A percentile compares a stretch with the other conserved stretches of the same genome.
phyloP scores from a whole-genome alignment of 2,888 invertebrate species.

The Cataglyphis rosenhaueri region DNA sequence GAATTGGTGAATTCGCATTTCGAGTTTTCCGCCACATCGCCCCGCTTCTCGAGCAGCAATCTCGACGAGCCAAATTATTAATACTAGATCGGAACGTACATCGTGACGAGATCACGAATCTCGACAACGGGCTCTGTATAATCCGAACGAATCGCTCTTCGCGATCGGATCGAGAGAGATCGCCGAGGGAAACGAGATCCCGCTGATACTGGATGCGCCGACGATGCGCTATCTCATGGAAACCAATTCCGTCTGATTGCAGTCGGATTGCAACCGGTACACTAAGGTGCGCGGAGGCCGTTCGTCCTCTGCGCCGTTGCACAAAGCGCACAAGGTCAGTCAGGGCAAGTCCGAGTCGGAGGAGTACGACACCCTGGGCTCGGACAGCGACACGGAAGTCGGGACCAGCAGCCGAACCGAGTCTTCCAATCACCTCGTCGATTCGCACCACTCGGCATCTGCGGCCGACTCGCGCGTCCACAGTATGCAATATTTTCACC shows the following conservation, averaged over 20 bases:
- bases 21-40: neutral
- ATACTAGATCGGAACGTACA: neutral
- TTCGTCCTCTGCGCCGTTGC: conserved; percentile 85
- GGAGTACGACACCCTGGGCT: conserved; percentile 95
- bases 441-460: conserved; percentile 85
- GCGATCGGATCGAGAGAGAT: conserved; percentile 28
- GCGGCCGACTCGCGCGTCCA: conserved; percentile 85
- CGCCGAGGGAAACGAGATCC: conserved; percentile 51
- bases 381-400: conserved; percentile 92
- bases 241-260: conserved; percentile 85
- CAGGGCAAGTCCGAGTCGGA: conserved; percentile 98
- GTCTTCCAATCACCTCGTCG: conserved; percentile 86
- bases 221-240: conserved; percentile 70
- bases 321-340: conserved; percentile 91
- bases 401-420: conserved; percentile 87
- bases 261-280: conserved; percentile 86
- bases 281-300: conserved; percentile 85
- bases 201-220: conserved; percentile 64
- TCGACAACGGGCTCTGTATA: conserved; percentile 54
- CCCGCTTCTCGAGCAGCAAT: neutral
- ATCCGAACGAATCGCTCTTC: conserved; percentile 23
- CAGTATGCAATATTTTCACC: conserved; percentile 81
- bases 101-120: neutral
- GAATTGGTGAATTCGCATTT: neutral
- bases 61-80: conserved; percentile 18